Conservation (phyloP, 2,888 invertebrate species). For the Epinotia nisella region DNA sequence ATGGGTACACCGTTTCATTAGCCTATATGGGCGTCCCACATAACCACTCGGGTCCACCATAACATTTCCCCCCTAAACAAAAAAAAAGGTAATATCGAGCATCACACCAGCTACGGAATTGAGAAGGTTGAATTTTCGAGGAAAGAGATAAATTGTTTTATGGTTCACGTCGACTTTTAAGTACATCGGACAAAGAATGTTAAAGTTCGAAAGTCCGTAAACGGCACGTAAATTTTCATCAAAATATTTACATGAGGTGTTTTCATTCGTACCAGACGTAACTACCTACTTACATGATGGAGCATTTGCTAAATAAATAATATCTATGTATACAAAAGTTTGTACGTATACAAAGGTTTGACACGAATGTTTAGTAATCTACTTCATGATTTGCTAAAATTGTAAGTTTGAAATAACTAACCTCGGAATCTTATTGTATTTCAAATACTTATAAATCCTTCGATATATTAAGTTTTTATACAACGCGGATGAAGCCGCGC, state of each 20-base stretch:
- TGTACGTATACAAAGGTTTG: too few relatives aligned
- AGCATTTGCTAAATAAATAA: background rate
- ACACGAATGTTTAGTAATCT: background rate
- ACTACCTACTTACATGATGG: background rate
- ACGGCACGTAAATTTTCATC: background rate
- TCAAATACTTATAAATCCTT: too few relatives aligned
- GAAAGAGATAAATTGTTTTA: background rate
- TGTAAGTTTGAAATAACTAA: too few relatives aligned
- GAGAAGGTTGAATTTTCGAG: background rate
- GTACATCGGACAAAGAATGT: background rate
- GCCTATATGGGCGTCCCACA: too few relatives aligned
- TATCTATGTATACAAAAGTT: too few relatives aligned
- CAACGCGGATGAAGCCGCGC: too few relatives aligned
- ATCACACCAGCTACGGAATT: background rate
- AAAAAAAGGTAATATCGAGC: constrained; percentile 27
- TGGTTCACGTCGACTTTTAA: background rate
- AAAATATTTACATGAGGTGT: background rate
- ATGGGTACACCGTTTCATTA: too few relatives aligned
- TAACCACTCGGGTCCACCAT: too few relatives aligned
- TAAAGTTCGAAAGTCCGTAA: background rate
- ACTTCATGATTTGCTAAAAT: too few relatives aligned
- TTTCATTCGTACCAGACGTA: background rate
- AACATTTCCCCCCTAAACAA: too few relatives aligned
- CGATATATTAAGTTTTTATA: too few relatives aligned
- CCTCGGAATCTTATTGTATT: too few relatives aligned